phyloP scores from a whole-genome alignment of 2,797 vertebrate species.

The Crenichthys baileyi region DNA sequence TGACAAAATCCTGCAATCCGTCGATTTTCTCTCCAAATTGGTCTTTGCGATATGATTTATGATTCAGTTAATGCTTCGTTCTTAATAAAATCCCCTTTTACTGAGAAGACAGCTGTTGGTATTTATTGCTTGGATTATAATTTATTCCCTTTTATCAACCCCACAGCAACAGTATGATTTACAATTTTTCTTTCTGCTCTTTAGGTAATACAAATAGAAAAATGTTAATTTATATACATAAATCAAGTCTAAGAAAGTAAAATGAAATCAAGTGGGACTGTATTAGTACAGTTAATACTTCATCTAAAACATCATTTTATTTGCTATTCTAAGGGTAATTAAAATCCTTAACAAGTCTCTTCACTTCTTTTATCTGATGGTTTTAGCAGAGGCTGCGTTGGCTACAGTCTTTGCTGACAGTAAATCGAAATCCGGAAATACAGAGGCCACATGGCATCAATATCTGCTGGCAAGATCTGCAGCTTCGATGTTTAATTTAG shows the following conservation, averaged over 20 bases:
- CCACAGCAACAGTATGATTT: not conserved
- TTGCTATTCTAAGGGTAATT: not conserved
- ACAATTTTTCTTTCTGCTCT: not conserved
- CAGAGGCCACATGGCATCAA: not conserved
- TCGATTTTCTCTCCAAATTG: slow-evolving; percentile 42
- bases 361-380: not conserved
- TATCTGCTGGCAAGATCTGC: slow-evolving; percentile 7
- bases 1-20: slow-evolving; percentile 40
- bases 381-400: not conserved
- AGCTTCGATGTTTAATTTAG: slow-evolving; percentile 10
- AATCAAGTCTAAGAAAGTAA: not conserved
- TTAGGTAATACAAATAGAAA: slow-evolving; percentile 6
- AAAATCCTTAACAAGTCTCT: not conserved
- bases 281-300: slow-evolving; percentile 20
- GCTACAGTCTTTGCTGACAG: not conserved
- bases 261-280: not conserved
- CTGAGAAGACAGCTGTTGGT: slow-evolving; percentile 12
- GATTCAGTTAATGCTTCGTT: slow-evolving; percentile 1
- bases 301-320: not conserved
- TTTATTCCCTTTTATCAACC: not conserved
- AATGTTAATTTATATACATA: not conserved
- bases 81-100: slow-evolving; percentile 12
- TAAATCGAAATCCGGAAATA: slow-evolving; percentile 4
- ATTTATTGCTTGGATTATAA: not conserved
- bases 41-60: slow-evolving; percentile 47